phyloP scores from a whole-genome alignment of 2,888 invertebrate species.

The Parnassius orleans region DNA sequence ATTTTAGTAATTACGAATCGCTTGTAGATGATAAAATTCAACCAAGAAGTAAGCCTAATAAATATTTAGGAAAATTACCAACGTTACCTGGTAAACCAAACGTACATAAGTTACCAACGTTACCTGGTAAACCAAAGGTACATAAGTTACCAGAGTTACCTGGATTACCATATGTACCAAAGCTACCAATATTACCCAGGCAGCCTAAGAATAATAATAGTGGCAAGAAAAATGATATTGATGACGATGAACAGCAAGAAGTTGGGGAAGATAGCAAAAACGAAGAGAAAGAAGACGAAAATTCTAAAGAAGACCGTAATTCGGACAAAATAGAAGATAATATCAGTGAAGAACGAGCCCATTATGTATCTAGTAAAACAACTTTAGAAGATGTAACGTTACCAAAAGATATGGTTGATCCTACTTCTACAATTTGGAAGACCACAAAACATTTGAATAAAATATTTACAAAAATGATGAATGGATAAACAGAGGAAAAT shows the following conservation, averaged over 20 bases:
- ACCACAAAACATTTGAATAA: constrained; percentile 15
- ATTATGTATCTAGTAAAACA: background rate
- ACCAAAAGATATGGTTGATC: constrained; percentile 22
- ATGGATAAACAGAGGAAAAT: constrained; percentile 27
- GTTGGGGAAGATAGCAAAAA: constrained; percentile 23
- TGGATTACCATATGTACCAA: too few relatives aligned
- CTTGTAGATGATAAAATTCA: constrained; percentile 25
- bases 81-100: background rate
- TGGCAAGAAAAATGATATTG: constrained; percentile 17
- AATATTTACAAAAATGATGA: constrained; percentile 13
- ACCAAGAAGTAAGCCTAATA: constrained; percentile 44
- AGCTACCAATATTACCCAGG: background rate
- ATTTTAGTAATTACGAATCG: constrained; percentile 33
- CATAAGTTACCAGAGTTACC: background rate
- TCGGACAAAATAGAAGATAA: background rate
- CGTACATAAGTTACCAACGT: constrained; percentile 1
- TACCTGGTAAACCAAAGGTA: too few relatives aligned
- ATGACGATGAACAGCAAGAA: constrained; percentile 15
- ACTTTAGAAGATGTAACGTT: background rate
- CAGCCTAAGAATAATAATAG: background rate
- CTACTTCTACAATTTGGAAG: constrained; percentile 33
- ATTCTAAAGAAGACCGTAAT: constrained; percentile 3
- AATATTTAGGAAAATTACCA: constrained; percentile 36
- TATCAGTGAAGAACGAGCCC: background rate
- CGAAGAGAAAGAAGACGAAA: constrained; percentile 4